A percentile compares a stretch with the other conserved stretches of the same genome.
Conservation (phyloP, 2,888 invertebrate species). For the Cenopis cana region DNA sequence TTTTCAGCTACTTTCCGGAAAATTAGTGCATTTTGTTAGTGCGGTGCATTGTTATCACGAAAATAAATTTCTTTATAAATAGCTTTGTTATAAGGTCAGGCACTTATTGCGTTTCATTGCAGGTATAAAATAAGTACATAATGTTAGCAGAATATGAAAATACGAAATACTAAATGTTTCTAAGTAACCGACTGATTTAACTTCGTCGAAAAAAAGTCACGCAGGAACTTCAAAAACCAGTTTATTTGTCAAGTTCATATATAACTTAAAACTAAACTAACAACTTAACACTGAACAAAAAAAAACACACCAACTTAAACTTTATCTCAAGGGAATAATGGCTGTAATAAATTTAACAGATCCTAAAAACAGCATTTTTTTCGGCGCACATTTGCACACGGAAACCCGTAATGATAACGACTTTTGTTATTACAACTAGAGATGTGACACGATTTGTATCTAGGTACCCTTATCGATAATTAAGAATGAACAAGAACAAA, state of each 20-base stretch:
- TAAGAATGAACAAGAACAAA: neutral
- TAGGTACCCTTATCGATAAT: conserved; percentile 36
- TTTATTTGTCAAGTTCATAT: conserved; percentile 37
- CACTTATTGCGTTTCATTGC: too few relatives aligned
- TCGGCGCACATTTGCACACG: conserved; percentile 57
- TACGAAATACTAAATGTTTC: neutral
- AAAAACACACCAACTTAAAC: conserved; percentile 29
- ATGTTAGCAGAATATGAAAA: too few relatives aligned
- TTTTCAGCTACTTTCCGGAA: too few relatives aligned
- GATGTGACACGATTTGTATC: conserved; percentile 51
- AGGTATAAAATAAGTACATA: too few relatives aligned
- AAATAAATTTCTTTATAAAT: too few relatives aligned
- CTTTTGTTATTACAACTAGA: conserved; percentile 54
- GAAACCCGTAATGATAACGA: conserved; percentile 66
- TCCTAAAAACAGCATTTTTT: conserved; percentile 44
- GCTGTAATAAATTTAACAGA: conserved; percentile 2
- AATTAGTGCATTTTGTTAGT: too few relatives aligned
- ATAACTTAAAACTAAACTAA: conserved; percentile 28
- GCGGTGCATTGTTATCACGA: too few relatives aligned
- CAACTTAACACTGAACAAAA: conserved; percentile 22
- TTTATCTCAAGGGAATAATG: conserved; percentile 9
- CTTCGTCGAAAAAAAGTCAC: conserved; percentile 2
- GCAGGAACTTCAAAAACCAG: conserved; percentile 35
- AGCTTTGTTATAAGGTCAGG: too few relatives aligned
- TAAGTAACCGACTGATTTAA: conserved; percentile 2